Base-by-base conservation (phyloP, 2,888 invertebrate genomes). In the Synanthedon formicaeformis region DNA sequence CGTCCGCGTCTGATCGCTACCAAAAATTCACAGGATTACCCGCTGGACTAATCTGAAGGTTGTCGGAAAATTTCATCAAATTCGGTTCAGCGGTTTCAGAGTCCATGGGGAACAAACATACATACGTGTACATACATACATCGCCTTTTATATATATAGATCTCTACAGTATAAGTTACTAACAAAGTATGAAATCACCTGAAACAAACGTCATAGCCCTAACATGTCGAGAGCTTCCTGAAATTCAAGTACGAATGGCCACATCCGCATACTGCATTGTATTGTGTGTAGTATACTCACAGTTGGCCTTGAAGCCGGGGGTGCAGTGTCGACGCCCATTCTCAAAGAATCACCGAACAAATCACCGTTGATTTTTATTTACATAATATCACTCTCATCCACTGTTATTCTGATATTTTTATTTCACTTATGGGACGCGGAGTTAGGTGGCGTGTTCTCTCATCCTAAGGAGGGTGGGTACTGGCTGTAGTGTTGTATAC, bases 291-390 rank as follows among this genome's bases (percentile, higher is more conserved):
- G 5, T 48, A 55, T 60, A 77, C 81, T 75, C 54, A 82, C 81
- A 54, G 67, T 65, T 3, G 70, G 64, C 51, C 80, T 63, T 54
- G 73, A 75, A 12, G 45, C 45, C 56, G 74, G 66, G 4, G 78
- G 78, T 50, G 75, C 51, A 56, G 77, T 82, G 61, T 85, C 85
- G 62, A 83, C 81, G 52, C 85, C 84, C 83, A 84, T 84, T 51
- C 55, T 67, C 34, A 34, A 45, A 10, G 2, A 45, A 45, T 45
- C 45, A 45, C 45, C 13, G 12, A 45, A 13, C 13, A 45, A 45
- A 45, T 45, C 45, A 13, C 45, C 8, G 34, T 34, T 45, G 45
- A 14, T 12, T 11, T 45, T 14, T 45, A 45, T 45, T 34, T 45
- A 45, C 45, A 45, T 45, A 14, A 14, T 45, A 45, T 45, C 45